Conservation (phyloP, 1,140 invertebrate species). For the Solenopsis fugax region DNA sequence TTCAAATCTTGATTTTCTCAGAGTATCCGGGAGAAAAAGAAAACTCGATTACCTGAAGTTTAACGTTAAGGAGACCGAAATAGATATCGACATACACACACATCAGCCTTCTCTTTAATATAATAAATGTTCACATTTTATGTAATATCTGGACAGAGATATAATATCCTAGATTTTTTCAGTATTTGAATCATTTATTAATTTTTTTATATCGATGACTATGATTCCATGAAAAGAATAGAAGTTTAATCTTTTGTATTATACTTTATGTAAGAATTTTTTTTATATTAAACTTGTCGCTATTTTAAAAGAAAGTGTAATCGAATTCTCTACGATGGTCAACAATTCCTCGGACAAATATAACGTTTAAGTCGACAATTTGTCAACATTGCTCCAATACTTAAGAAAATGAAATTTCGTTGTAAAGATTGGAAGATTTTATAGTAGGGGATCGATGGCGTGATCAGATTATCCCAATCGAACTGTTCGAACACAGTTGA, state of each 20-base stretch:
- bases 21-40: conserved; percentile 54
- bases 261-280: not conserved
- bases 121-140: not conserved
- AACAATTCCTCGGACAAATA: not conserved
- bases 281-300: not conserved
- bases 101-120: not conserved
- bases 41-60: conserved; percentile 60
- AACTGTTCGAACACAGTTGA: conserved; percentile 18
- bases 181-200: not conserved
- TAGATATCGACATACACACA: not conserved
- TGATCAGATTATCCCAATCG: not conserved
- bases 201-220: not conserved
- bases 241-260: not conserved
- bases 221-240: not conserved
- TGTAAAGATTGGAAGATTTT: not conserved
- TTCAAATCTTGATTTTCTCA: conserved; percentile 66
- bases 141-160: not conserved
- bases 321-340: not conserved
- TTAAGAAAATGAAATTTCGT: not conserved
- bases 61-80: not conserved
- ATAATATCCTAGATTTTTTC: not conserved
- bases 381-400: not conserved
- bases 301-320: not conserved
- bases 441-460: not conserved
- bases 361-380: not conserved